A percentile compares a stretch with the other conserved stretches of the same genome.
phyloP scores from a whole-genome alignment of 2,113 vertebrate species.

The Hippocampus mohnikei region DNA sequence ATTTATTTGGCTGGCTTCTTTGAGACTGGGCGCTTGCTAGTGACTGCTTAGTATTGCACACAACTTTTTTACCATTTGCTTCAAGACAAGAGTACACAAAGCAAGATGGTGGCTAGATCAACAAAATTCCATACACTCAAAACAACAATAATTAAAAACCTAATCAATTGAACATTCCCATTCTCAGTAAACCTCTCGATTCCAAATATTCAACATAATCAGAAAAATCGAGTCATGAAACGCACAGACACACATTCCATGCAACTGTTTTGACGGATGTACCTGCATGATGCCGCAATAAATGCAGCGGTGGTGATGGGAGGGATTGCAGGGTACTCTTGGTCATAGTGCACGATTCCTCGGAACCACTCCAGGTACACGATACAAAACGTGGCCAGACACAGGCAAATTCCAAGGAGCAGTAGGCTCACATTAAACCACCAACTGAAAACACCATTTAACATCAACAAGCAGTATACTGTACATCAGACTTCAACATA shows the following conservation, averaged over 20 bases:
- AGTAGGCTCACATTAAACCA: constrained; percentile 82
- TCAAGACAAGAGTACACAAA: too few relatives aligned
- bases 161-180: too few relatives aligned
- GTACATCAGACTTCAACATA: background rate
- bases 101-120: too few relatives aligned
- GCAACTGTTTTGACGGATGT: background rate
- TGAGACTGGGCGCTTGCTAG: background rate
- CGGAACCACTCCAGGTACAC: constrained; percentile 89
- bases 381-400: constrained; percentile 85
- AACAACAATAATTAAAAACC: too few relatives aligned
- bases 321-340: constrained; percentile 82
- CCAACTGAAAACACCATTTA: constrained; percentile 64
- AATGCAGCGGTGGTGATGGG: constrained; percentile 86
- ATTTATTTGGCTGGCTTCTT: background rate
- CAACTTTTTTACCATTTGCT: background rate
- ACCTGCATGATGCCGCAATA: constrained; percentile 90
- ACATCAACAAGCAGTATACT: background rate
- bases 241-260: background rate
- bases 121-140: too few relatives aligned
- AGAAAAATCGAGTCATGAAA: too few relatives aligned
- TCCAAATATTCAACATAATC: too few relatives aligned
- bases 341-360: constrained; percentile 87
- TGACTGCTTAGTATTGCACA: background rate
- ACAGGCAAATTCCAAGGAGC: constrained; percentile 76
- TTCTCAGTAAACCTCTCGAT: too few relatives aligned